phyloP scores from a whole-genome alignment of 1,140 invertebrate species.

The Drosophila sulfurigaster region DNA sequence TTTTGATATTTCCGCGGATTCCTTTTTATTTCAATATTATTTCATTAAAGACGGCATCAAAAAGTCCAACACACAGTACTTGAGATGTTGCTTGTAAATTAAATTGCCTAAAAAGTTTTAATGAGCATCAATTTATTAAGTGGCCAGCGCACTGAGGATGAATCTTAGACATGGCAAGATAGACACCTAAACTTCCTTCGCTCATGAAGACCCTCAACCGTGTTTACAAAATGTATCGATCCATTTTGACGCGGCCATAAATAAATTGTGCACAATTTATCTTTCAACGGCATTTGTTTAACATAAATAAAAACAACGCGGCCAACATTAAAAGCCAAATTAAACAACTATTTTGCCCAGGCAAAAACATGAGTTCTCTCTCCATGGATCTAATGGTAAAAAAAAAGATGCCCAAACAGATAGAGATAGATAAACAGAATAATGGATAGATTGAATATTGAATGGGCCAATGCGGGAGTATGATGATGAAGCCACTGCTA shows the following conservation, averaged over 20 bases:
- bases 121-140: constrained; percentile 73
- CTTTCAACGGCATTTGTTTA: constrained; percentile 58
- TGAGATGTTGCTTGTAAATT: constrained; percentile 38
- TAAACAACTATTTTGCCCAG: constrained; percentile 56
- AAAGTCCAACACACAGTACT: not conserved
- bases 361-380: constrained; percentile 40
- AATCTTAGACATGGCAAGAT: not conserved
- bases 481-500: not conserved
- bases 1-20: too few species aligned
- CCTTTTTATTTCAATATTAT: not conserved
- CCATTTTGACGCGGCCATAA: constrained; percentile 58
- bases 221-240: constrained; percentile 56
- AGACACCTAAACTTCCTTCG: constrained; percentile 12
- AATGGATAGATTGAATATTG: not conserved
- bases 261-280: constrained; percentile 76
- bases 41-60: not conserved
- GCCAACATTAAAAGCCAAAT: constrained; percentile 65
- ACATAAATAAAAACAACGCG: constrained; percentile 38
- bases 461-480: not conserved
- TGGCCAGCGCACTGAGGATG: constrained; percentile 5
- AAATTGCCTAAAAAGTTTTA: constrained; percentile 72
- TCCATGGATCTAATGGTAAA: constrained; percentile 29
- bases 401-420: constrained; percentile 5
- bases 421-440: constrained; percentile 12
- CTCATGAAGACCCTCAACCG: constrained; percentile 2